A percentile compares a stretch with the other conserved stretches of the same genome.
Conservation (phyloP, 2,888 invertebrate species). For the Masnerella sp. region DNA sequence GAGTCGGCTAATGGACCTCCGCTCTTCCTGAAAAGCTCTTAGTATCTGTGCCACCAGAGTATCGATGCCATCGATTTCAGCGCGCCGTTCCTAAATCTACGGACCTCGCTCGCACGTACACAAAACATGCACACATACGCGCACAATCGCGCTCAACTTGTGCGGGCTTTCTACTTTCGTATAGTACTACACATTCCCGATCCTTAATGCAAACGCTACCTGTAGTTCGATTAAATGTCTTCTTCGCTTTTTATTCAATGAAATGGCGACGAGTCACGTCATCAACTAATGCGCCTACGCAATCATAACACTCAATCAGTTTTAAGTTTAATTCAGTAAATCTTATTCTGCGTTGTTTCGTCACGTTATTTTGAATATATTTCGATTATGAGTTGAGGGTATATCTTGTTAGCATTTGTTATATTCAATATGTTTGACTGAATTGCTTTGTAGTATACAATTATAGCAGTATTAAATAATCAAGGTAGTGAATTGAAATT, state of each 20-base stretch:
- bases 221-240: conserved; percentile 52
- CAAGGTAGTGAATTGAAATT: no score
- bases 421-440: no score
- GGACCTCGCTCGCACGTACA: conserved; percentile 20
- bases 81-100: conserved; percentile 58
- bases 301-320: conserved; percentile 18
- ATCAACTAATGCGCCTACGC: conserved; percentile 28
- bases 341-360: no score
- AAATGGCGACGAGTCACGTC: conserved; percentile 32
- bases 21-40: conserved; percentile 76
- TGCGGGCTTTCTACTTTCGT: conserved; percentile 44
- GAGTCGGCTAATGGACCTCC: conserved; percentile 77
- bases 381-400: no score
- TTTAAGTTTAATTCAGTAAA: conserved; percentile 19
- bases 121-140: background rate
- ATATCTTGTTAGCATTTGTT: no score
- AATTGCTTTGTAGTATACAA: no score
- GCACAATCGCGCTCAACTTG: conserved; percentile 20
- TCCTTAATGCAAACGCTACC: conserved; percentile 46
- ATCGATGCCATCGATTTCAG: conserved; percentile 73
- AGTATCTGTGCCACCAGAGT: conserved; percentile 74
- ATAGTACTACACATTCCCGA: conserved; percentile 34
- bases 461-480: no score
- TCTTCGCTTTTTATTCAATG: conserved; percentile 43
- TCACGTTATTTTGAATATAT: no score